Evolutionary conservation across 2,113 vertebrate species (phyloP).

Genomic region (Panthera uncia): DNA sequence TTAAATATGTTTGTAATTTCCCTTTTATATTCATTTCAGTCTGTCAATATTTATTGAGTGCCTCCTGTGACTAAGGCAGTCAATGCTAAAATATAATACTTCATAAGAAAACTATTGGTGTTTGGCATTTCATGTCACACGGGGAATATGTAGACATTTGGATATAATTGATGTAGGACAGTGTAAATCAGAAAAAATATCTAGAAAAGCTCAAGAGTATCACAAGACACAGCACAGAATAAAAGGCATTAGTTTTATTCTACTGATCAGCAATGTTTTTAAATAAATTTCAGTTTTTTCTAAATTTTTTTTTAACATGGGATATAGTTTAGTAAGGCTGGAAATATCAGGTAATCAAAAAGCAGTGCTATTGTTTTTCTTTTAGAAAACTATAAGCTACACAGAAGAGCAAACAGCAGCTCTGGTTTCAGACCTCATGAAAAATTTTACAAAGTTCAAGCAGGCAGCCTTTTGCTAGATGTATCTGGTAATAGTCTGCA

Average conservation of each 20-base stretch:
- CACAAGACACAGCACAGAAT: neutral
- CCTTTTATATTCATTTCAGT: neutral
- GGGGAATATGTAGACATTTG: neutral
- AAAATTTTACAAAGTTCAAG: constrained; percentile 71
- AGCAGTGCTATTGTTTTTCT: neutral
- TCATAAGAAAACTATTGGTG: neutral
- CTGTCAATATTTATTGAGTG: neutral
- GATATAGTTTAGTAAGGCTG: neutral
- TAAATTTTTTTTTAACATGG: neutral
- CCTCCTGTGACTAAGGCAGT: neutral
- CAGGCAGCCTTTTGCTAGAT: constrained; percentile 70
- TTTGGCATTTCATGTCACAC: neutral
- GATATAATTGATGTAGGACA: neutral
- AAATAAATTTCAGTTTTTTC: neutral
- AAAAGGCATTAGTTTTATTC: neutral
- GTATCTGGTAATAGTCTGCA: constrained; percentile 80
- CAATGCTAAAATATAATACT: neutral
- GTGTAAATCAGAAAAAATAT: neutral
- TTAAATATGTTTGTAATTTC: neutral
- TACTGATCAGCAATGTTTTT: neutral
- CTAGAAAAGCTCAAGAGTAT: neutral
- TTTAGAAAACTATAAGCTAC: constrained; percentile 38
- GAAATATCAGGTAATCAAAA: constrained; percentile 32
- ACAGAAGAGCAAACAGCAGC: constrained; percentile 39
- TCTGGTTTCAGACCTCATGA: constrained; percentile 69